phyloP scores from a whole-genome alignment of 2,888 invertebrate species.

The Lasioglossum morio region DNA sequence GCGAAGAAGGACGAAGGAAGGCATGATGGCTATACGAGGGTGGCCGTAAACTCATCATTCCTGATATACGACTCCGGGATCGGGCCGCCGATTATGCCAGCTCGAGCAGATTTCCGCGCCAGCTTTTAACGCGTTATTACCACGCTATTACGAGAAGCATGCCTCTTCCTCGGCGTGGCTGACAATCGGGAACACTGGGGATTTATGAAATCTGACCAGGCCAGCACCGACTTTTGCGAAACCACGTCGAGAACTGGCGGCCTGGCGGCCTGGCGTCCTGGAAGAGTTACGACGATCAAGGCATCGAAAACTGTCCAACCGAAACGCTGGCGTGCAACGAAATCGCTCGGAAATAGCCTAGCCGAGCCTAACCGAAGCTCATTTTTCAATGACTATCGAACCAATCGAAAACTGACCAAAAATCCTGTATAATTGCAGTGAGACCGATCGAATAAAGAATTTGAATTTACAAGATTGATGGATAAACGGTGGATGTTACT shows the following conservation, averaged over 20 bases:
- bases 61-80: slow-evolving; percentile 61
- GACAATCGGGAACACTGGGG: not conserved
- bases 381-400: too few relatives aligned
- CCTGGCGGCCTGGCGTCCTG: not conserved
- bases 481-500: not conserved
- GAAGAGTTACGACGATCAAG: slow-evolving; percentile 23
- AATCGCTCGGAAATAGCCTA: not conserved
- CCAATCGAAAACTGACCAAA: too few relatives aligned
- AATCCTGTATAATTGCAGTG: not conserved
- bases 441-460: not conserved
- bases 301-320: not conserved
- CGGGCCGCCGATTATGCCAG: slow-evolving; percentile 49
- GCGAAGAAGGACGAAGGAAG: slow-evolving; percentile 74
- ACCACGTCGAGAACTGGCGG: slow-evolving; percentile 6
- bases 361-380: too few relatives aligned
- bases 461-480: not conserved
- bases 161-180: slow-evolving; percentile 10
- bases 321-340: not conserved
- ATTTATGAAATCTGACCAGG: slow-evolving; percentile 23
- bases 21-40: slow-evolving; percentile 77
- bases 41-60: slow-evolving; percentile 78
- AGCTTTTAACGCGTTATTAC: slow-evolving; percentile 62
- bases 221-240: slow-evolving; percentile 17
- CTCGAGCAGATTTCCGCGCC: slow-evolving; percentile 34
- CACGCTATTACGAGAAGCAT: slow-evolving; percentile 54